phyloP scores from a whole-genome alignment of 1,140 invertebrate genomes.

The Drosophila dunni region DNA sequence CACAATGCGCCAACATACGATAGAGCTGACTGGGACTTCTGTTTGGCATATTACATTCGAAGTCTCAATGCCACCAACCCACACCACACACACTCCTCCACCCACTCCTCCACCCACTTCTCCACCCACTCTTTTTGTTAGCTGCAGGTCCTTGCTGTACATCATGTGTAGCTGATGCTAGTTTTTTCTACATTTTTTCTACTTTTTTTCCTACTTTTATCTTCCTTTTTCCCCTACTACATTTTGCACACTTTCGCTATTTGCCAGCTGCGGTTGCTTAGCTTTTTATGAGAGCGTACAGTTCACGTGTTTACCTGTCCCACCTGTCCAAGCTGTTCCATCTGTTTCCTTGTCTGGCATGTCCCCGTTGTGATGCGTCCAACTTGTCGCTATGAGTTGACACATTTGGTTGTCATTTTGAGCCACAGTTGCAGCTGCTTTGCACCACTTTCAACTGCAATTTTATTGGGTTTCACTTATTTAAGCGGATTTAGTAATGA shows the following conservation, averaged over 20 bases:
- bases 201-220: constrained; percentile 52
- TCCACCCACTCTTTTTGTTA: constrained; percentile 19
- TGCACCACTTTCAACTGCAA: constrained; percentile 18
- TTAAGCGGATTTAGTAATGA: constrained; percentile 51
- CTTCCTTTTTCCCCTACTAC: constrained; percentile 38
- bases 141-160: constrained; percentile 10
- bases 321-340: neutral
- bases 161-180: constrained; percentile 43
- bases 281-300: constrained; percentile 46
- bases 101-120: neutral
- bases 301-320: constrained; percentile 51
- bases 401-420: constrained; percentile 55
- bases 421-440: constrained; percentile 33
- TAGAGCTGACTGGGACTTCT: constrained; percentile 49
- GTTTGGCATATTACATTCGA: constrained; percentile 72
- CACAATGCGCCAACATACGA: constrained; percentile 28
- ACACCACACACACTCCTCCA: neutral
- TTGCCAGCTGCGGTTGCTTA: constrained; percentile 40
- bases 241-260: constrained; percentile 70
- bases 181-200: constrained; percentile 12
- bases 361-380: constrained; percentile 3
- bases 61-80: constrained; percentile 52
- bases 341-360: neutral
- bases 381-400: constrained; percentile 42
- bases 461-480: constrained; percentile 28